Evolutionary conservation across 2,888 invertebrate genomes (phyloP).

Genomic region (Lithophane semibrunnea): DNA sequence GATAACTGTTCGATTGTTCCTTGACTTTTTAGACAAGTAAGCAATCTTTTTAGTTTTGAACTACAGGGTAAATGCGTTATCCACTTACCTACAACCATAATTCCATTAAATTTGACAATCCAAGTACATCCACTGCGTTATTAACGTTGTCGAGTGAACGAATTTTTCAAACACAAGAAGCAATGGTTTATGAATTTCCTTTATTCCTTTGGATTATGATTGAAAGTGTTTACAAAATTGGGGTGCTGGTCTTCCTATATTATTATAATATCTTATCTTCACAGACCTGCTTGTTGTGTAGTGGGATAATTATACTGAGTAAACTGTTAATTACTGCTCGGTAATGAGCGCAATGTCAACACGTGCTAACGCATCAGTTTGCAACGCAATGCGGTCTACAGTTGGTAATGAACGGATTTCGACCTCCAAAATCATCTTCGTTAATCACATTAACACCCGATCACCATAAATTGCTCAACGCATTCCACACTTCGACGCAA

Average conservation of each 20-base stretch:
- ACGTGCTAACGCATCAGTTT: conserved; percentile 20
- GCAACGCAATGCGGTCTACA: conserved; percentile 13
- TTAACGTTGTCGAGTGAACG: background rate
- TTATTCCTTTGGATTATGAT: background rate
- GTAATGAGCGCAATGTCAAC: conserved; percentile 16
- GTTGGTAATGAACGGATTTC: conserved; percentile 14
- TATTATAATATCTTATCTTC: background rate
- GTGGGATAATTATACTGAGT: conserved; percentile 7
- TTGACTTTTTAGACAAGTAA: too few species aligned
- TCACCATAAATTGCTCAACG: conserved; percentile 44
- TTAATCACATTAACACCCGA: conserved; percentile 43
- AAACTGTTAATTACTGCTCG: conserved; percentile 23
- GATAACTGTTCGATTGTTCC: background rate
- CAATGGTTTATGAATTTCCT: background rate
- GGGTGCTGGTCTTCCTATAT: too few species aligned
- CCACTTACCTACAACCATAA: too few species aligned
- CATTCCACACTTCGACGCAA: conserved; percentile 22
- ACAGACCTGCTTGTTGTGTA: background rate
- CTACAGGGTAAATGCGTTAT: too few species aligned
- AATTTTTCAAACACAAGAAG: background rate
- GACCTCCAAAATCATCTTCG: conserved; percentile 42
- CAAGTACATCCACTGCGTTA: background rate
- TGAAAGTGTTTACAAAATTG: background rate
- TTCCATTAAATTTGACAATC: too few species aligned
- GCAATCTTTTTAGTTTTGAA: too few species aligned